phyloP scores from a whole-genome alignment of 1,140 invertebrate species.

The Lasaia peninsularis region DNA sequence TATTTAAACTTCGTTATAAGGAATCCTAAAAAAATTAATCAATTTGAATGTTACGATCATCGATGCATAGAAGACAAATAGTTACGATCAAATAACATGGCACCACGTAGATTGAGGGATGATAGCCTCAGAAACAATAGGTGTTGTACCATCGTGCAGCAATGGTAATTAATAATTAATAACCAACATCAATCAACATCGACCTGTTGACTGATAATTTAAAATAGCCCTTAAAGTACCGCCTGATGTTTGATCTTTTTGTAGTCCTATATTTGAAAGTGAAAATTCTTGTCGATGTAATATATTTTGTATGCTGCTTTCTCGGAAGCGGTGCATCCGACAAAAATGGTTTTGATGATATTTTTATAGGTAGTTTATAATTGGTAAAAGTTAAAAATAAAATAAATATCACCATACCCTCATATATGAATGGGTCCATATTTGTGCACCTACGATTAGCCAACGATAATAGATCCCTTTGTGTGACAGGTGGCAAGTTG shows the following conservation, averaged over 20 bases:
- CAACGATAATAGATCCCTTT: no score
- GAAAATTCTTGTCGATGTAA: no score
- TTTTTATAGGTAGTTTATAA: no score
- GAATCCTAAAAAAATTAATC: not conserved
- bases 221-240: slow-evolving; percentile 10
- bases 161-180: slow-evolving; percentile 68
- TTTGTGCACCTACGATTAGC: no score
- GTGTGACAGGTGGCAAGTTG: no score
- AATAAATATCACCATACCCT: no score
- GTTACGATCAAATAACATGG: slow-evolving; percentile 49
- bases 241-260: not conserved
- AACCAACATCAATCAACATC: slow-evolving; percentile 49
- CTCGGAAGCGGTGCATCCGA: no score
- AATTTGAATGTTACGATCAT: slow-evolving; percentile 33
- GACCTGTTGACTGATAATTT: not conserved
- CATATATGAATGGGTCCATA: no score
- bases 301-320: no score
- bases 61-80: slow-evolving; percentile 60
- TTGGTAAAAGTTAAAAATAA: no score
- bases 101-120: slow-evolving; percentile 64
- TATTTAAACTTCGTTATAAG: not conserved
- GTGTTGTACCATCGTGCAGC: slow-evolving; percentile 51
- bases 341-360: no score
- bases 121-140: slow-evolving; percentile 55
- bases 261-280: no score